A percentile compares a stretch with the other conserved stretches of the same genome.
Evolutionary conservation across 2,113 vertebrate species (phyloP).

Genomic region (Charina bottae): DNA sequence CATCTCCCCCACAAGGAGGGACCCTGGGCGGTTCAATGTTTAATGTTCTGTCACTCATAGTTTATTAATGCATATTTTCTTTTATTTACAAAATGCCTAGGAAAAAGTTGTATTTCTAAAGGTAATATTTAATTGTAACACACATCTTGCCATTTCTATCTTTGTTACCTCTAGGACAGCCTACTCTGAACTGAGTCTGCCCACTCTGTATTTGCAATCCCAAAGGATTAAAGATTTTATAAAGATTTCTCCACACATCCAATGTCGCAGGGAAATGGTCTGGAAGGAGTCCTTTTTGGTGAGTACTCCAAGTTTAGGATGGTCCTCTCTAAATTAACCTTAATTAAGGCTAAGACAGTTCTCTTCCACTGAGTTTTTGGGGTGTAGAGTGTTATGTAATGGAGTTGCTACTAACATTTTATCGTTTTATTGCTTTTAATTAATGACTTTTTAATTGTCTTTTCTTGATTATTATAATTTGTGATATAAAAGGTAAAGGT

Average conservation of each 20-base stretch:
- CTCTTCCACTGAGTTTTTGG: background rate
- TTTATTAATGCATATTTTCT: background rate
- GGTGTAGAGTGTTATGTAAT: background rate
- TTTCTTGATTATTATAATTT: background rate
- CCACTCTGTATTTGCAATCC: background rate
- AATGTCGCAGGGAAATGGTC: background rate
- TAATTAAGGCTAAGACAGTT: background rate
- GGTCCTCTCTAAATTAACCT: background rate
- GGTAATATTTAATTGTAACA: background rate
- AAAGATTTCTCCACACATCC: background rate
- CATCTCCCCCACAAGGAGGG: no score
- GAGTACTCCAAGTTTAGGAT: background rate
- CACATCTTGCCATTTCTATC: background rate
- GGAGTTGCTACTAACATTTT: background rate
- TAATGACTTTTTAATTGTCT: background rate
- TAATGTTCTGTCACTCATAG: background rate
- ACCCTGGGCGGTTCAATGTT: no score
- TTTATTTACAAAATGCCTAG: background rate
- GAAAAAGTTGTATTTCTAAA: background rate
- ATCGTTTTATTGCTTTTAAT: background rate
- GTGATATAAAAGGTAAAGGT: no score
- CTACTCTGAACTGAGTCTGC: background rate
- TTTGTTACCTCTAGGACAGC: background rate
- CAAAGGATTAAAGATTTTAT: no score
- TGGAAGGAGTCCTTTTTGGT: background rate